A percentile compares a stretch with the other conserved stretches of the same genome.
phyloP scores from a whole-genome alignment of 53 echinoderm and acorn worm genomes.

The Actinopyga echinites region DNA sequence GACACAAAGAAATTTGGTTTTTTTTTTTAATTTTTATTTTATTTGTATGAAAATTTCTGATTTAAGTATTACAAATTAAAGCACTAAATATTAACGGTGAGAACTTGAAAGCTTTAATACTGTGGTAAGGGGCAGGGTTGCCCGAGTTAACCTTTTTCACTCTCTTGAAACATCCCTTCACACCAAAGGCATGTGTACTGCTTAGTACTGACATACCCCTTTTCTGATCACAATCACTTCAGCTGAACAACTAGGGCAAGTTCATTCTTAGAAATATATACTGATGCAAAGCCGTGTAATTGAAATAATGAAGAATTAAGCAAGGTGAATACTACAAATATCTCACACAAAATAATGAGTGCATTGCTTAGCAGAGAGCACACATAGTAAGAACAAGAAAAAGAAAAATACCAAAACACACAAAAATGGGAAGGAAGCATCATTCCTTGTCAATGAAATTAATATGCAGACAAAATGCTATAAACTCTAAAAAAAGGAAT shows the following conservation, averaged over 20 bases:
- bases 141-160: neutral
- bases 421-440: no score
- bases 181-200: no score
- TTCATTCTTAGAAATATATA: no score
- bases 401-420: no score
- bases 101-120: neutral
- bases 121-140: neutral
- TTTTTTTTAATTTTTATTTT: constrained; percentile 35
- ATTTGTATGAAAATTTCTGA: constrained; percentile 33
- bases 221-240: no score
- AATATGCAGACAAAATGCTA: no score
- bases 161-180: neutral
- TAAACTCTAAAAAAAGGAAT: no score
- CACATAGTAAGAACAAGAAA: no score
- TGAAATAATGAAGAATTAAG: neutral
- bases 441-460: no score
- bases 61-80: constrained; percentile 43
- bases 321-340: constrained; percentile 39
- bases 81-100: neutral
- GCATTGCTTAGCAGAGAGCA: neutral
- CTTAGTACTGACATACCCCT: no score
- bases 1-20: no score
- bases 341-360: constrained; percentile 20
- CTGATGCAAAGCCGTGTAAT: neutral
- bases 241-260: no score